phyloP scores from a whole-genome alignment of 2,113 vertebrate genomes.

The Macrotus californicus region DNA sequence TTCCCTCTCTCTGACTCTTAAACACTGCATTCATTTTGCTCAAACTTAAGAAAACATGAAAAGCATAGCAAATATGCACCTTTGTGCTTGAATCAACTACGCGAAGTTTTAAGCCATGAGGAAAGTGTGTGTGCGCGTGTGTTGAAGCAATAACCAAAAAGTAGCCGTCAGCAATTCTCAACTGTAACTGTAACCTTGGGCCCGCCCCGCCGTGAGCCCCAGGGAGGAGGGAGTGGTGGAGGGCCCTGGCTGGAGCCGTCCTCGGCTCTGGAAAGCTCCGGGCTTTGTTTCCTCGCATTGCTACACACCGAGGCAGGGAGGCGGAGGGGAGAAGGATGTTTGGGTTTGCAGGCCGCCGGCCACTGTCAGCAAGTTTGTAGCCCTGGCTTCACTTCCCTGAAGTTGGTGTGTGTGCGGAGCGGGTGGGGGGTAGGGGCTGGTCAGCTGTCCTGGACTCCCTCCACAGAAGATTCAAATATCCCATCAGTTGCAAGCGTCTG shows the following conservation, averaged over 20 bases:
- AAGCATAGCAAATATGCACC: not conserved
- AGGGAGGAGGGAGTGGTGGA: not conserved
- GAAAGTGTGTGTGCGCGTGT: not conserved
- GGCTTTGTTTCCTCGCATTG: not conserved
- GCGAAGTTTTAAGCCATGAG: not conserved
- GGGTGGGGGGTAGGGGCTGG: too few species aligned
- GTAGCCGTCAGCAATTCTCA: not conserved
- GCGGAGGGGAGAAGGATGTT: slow-evolving; percentile 21
- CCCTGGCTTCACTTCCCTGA: slow-evolving; percentile 51
- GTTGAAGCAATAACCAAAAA: not conserved
- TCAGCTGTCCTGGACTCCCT: slow-evolving; percentile 28
- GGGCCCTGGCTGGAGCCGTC: not conserved
- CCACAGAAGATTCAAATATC: slow-evolving; percentile 8
- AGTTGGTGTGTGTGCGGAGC: not conserved
- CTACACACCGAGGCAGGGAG: not conserved
- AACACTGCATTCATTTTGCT: not conserved
- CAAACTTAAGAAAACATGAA: slow-evolving; percentile 5
- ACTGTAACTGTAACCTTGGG: not conserved
- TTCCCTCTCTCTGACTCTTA: not conserved
- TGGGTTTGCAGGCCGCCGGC: slow-evolving; percentile 17
- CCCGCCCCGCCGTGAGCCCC: not conserved
- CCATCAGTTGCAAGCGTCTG: not conserved
- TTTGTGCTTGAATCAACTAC: not conserved
- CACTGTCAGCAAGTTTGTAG: slow-evolving; percentile 59
- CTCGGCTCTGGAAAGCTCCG: not conserved